These are phyloP conservation scores for Camponotus vicinus DNA, from an alignment of 1,140 invertebrate genomes.

Conservation along the genomic window DNA sequence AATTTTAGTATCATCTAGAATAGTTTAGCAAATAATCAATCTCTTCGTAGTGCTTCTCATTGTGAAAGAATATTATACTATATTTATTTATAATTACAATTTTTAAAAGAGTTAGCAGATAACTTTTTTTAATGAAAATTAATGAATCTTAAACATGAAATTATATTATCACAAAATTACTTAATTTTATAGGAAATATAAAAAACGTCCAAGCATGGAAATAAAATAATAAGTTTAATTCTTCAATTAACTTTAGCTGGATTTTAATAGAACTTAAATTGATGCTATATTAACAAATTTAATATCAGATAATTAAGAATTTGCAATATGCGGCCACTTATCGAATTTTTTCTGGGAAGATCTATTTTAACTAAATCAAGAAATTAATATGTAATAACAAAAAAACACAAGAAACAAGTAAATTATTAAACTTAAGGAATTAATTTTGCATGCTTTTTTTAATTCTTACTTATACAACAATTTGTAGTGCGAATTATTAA, in stretches of 20 bases:
- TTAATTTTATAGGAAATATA: not conserved
- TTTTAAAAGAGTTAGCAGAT: not conserved
- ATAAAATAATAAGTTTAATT: not conserved
- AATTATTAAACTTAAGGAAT: not conserved
- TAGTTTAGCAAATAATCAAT: not conserved
- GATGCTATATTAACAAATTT: not conserved
- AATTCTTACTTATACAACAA: not conserved
- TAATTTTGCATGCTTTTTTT: not conserved
- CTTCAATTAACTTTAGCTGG: not conserved
- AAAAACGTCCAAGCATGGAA: not conserved
- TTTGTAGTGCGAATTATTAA: not conserved
- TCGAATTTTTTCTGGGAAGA: not conserved
- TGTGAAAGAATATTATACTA: not conserved
- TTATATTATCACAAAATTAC: not conserved
- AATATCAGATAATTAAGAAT: not conserved
- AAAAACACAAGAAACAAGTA: not conserved
- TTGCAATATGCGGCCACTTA: not conserved
- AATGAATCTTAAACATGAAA: not conserved
- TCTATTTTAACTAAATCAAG: not conserved
- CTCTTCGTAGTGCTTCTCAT: not conserved
- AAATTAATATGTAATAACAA: not conserved
- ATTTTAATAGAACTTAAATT: constrained; percentile 1
- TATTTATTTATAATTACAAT: constrained; percentile 7
- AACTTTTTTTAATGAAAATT: constrained; percentile 15
- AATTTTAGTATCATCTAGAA: constrained; percentile 1